Conservation (phyloP, 2,797 vertebrate species). For the Geotrypetes seraphini region DNA sequence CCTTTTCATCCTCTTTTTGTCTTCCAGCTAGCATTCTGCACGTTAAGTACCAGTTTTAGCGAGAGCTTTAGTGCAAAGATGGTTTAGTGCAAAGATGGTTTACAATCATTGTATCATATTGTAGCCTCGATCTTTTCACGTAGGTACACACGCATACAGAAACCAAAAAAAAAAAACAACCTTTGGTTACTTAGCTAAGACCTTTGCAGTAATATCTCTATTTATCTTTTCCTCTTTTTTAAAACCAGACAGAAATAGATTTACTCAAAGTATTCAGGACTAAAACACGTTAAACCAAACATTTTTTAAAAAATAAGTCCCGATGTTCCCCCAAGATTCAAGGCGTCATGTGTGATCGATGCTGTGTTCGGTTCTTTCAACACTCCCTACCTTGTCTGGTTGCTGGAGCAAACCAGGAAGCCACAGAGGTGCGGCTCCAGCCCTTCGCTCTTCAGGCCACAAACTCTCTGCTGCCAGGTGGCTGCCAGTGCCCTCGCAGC, state of each 20-base stretch:
- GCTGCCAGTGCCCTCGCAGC: conserved; percentile 94
- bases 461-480: conserved; percentile 79
- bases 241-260: conserved; percentile 22
- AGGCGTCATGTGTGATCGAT: conserved; percentile 73
- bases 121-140: no score
- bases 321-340: conserved; percentile 41
- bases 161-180: no score
- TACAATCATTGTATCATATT: no score
- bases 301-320: conserved; percentile 39
- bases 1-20: no score
- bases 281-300: conserved; percentile 21
- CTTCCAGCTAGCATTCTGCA: no score
- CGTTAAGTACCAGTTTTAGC: no score
- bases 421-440: conserved; percentile 42
- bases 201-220: conserved; percentile 9
- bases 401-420: conserved; percentile 64
- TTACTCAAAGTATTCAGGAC: conserved; percentile 12
- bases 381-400: conserved; percentile 62
- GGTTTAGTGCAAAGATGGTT: no score
- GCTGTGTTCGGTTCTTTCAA: conserved; percentile 53
- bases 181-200: conserved; percentile 10
- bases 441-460: conserved; percentile 50
- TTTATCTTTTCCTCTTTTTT: no score
- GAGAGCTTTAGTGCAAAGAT: no score
- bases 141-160: not conserved